Evolutionary conservation across 2,797 vertebrate genomes (phyloP).

Genomic region (Meriones psammophilus): DNA sequence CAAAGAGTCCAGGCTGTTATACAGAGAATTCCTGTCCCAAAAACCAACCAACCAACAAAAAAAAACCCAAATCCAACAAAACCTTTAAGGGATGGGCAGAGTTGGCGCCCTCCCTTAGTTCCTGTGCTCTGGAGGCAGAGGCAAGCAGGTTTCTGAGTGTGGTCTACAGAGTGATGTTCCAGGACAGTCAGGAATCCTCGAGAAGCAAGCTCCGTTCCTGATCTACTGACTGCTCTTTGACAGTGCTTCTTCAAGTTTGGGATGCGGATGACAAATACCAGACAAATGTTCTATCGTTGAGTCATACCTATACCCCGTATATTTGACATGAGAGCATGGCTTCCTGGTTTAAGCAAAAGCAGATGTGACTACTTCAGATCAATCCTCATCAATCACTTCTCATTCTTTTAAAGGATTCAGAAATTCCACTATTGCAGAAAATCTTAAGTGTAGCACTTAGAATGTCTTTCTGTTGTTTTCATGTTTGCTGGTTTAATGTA

Average conservation of each 20-base stretch:
- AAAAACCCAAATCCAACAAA: too few species aligned
- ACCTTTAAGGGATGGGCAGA: too few species aligned
- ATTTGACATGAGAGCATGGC: neutral
- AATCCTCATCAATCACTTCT: neutral
- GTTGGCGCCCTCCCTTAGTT: too few species aligned
- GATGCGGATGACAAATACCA: too few species aligned
- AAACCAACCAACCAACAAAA: too few species aligned
- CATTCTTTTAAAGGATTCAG: constrained; percentile 16
- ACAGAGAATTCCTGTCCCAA: too few species aligned
- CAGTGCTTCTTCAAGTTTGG: too few species aligned
- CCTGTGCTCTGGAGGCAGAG: too few species aligned
- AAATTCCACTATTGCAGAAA: neutral
- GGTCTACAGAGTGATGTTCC: too few species aligned
- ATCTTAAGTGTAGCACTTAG: neutral
- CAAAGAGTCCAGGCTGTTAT: too few species aligned
- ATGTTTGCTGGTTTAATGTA: neutral
- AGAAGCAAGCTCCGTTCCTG: neutral
- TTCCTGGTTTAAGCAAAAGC: neutral
- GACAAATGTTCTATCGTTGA: neutral
- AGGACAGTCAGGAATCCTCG: too few species aligned
- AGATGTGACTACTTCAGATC: neutral
- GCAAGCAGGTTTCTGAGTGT: too few species aligned
- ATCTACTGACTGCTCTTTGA: neutral
- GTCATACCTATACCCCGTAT: neutral
- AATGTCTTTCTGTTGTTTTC: neutral